These are phyloP conservation scores for Nothoprocta pentlandii DNA, from an alignment of 2,113 vertebrate genomes.

Conservation along the genomic window DNA sequence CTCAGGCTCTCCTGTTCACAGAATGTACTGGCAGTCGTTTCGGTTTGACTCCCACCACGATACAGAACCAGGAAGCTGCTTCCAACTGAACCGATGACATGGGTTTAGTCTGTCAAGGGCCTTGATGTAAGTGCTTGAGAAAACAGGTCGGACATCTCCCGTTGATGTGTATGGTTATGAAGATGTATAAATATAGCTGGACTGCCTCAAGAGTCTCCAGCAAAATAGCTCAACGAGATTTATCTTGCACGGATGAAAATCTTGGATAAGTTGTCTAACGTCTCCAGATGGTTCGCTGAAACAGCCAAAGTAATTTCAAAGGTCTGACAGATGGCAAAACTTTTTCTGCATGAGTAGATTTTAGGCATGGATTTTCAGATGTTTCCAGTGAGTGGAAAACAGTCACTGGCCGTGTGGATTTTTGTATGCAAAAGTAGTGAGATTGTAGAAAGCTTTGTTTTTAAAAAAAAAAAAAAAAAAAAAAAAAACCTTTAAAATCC, in stretches of 20 bases:
- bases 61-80: background rate
- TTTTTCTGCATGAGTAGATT: background rate
- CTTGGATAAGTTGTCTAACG: background rate
- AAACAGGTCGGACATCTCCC: background rate
- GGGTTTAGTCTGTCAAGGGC: conserved; percentile 3
- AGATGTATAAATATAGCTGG: background rate
- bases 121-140: background rate
- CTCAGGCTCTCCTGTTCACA: background rate
- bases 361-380: background rate
- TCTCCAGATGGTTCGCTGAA: background rate
- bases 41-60: background rate
- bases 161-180: background rate
- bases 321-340: background rate
- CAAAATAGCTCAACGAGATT: background rate
- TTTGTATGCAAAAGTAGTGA: background rate
- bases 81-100: background rate
- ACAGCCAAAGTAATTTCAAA: background rate
- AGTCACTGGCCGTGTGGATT: background rate
- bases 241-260: background rate
- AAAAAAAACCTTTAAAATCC: too few species aligned
- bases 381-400: background rate
- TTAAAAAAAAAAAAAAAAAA: background rate
- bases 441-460: background rate
- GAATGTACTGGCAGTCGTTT: conserved; percentile 18
- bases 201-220: background rate